Evolutionary conservation across 2,888 invertebrate species (phyloP), one percentile per base, ranked within the genome.

Genomic region (Polydrusus cervinus): DNA sequence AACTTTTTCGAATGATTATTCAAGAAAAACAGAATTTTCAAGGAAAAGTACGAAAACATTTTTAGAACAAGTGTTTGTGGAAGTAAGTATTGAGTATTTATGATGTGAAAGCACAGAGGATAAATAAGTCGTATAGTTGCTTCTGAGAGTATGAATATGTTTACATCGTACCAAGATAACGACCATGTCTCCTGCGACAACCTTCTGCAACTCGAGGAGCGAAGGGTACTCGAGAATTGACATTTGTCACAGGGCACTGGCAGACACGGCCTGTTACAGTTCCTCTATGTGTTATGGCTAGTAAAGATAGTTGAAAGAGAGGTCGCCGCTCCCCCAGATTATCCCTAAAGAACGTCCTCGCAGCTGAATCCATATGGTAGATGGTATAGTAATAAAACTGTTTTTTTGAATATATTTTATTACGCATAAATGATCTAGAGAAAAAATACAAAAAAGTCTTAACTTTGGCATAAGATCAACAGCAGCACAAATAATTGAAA

Each of bases 381-480:
- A n/a, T n/a, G n/a, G n/a, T n/a, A n/a, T n/a, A n/a, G 6, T n/a
- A n/a, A n/a, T n/a, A 43, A 43, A 43, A 38, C 57, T 16, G 16
- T 3, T 8, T 14, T 16, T 9, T 14, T 14, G n/a, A 57, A 34
- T 14, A 38, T 57, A 16, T 38, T 57, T 57, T 57, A 57, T 57
- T 57, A 57, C 8, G 57, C 3, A n/a, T 10, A 38, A 38, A 57
- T 55, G 10, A n/a, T n/a, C n/a, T n/a, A n/a, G n/a, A 38, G 34
- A 16, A 10, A 57, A 16, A 38, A 57, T 34, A 53, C n/a, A 38
- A 47, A 57, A 57, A 55, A 30, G 30, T 49, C 30, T 49, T 49
- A 7, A 30, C 65, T 65, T 65, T 65, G 65, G 65, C 47, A 49
- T 30, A 65, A 20, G 20, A 38, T n/a, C 7, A 8, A 43, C 30